These are phyloP conservation scores for Peromyscus attwateri DNA, from an alignment of 2,797 vertebrate species.

Conservation along the genomic window DNA sequence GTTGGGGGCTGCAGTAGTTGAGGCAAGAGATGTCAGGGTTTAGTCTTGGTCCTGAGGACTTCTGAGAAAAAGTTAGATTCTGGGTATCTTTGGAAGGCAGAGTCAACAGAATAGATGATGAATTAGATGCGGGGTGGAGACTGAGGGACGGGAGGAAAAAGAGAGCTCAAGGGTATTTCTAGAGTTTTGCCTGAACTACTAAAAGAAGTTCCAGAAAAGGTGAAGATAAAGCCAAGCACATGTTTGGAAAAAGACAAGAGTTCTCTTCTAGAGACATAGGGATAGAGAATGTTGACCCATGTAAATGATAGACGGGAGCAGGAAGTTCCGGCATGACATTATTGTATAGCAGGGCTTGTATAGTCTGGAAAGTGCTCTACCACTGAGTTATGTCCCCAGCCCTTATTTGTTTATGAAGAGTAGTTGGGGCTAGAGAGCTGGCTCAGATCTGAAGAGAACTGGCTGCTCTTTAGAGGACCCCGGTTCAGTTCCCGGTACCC, in stretches of 20 bases:
- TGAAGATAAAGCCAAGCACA: not conserved
- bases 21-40: not conserved
- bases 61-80: conserved; percentile 8
- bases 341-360: not conserved
- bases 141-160: not conserved
- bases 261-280: not conserved
- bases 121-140: not conserved
- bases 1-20: not conserved
- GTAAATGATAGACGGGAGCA: no score
- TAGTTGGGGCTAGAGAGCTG: not conserved
- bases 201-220: conserved; percentile 45
- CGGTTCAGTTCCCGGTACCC: not conserved
- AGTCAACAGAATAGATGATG: not conserved
- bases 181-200: not conserved
- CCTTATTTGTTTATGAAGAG: not conserved
- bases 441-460: not conserved
- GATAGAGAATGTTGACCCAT: not conserved
- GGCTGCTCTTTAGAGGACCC: not conserved
- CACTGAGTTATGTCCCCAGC: not conserved
- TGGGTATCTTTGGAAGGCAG: conserved; percentile 3
- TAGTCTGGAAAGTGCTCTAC: not conserved
- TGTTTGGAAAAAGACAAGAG: not conserved
- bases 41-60: not conserved
- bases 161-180: not conserved
- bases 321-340: not conserved